A percentile compares a stretch with the other conserved stretches of the same genome.
These are phyloP conservation scores for Caenorhabditis remanei DNA, from an alignment of 1,140 invertebrate genomes.

Conservation along the genomic window DNA sequence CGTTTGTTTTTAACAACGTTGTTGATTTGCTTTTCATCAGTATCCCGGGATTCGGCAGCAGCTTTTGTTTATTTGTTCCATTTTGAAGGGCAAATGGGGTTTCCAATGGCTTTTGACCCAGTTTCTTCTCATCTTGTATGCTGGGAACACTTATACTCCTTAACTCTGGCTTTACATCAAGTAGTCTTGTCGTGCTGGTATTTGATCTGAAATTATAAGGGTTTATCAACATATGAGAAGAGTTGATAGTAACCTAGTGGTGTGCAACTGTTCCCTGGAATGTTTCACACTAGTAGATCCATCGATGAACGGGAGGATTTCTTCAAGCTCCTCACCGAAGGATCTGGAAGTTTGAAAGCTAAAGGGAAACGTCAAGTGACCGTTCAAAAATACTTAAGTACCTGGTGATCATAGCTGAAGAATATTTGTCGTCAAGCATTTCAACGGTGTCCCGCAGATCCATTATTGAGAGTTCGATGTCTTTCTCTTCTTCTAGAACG, in stretches of 20 bases:
- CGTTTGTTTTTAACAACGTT: slow-evolving; percentile 29
- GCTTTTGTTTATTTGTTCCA: slow-evolving; percentile 24
- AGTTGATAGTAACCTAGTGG: not conserved
- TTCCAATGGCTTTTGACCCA: not conserved
- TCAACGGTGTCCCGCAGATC: not conserved
- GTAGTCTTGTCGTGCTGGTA: slow-evolving; percentile 15
- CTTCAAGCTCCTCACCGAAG: slow-evolving; percentile 74
- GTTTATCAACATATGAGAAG: not conserved
- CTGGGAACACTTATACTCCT: slow-evolving; percentile 31
- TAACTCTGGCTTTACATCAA: slow-evolving; percentile 33
- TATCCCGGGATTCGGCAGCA: not conserved
- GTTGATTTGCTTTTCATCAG: slow-evolving; percentile 50
- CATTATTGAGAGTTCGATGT: slow-evolving; percentile 31
- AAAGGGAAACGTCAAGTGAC: slow-evolving; percentile 5
- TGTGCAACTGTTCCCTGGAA: slow-evolving; percentile 56
- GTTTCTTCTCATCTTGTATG: slow-evolving; percentile 41
- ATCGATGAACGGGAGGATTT: slow-evolving; percentile 74
- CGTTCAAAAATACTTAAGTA: slow-evolving; percentile 16
- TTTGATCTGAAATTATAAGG: not conserved
- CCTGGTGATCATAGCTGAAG: slow-evolving; percentile 30
- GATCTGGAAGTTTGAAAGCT: slow-evolving; percentile 66
- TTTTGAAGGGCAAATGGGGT: slow-evolving; percentile 9
- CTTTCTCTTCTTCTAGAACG: slow-evolving; percentile 15
- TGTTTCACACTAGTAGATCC: slow-evolving; percentile 47
- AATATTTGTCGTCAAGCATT: slow-evolving; percentile 48